A percentile compares a stretch with the other conserved stretches of the same genome.
phyloP scores from a whole-genome alignment of 2,888 invertebrate genomes.

The Laspeyria flexula region DNA sequence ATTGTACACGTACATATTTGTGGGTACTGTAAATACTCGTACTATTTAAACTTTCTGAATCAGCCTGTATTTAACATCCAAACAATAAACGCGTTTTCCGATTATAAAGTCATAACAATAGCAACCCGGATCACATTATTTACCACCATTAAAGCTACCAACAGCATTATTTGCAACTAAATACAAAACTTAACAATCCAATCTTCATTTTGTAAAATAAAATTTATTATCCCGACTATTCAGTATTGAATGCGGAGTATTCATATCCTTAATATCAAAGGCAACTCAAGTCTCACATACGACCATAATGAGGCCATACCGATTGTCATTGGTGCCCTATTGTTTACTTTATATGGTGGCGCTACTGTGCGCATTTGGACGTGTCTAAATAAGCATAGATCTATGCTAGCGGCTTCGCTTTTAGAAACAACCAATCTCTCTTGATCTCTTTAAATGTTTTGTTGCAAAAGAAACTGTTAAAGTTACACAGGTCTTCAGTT shows the following conservation, averaged over 20 bases:
- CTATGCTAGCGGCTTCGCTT: slow-evolving; percentile 79
- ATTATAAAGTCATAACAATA: slow-evolving; percentile 7
- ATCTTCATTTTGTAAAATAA: slow-evolving; percentile 43
- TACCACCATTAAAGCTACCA: slow-evolving; percentile 21
- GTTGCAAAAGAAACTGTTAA: slow-evolving; percentile 15
- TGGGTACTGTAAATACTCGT: too few species aligned
- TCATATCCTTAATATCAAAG: slow-evolving; percentile 52
- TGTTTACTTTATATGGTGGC: slow-evolving; percentile 83
- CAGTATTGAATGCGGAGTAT: slow-evolving; percentile 50
- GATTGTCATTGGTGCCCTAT: slow-evolving; percentile 81
- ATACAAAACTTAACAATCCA: slow-evolving; percentile 37
- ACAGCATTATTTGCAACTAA: slow-evolving; percentile 34
- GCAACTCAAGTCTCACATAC: slow-evolving; percentile 66
- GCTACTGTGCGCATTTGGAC: slow-evolving; percentile 77
- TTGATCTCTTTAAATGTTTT: slow-evolving; percentile 42
- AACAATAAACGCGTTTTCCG: not conserved
- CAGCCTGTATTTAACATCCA: too few species aligned
- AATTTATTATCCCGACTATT: slow-evolving; percentile 44
- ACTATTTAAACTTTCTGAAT: too few species aligned
- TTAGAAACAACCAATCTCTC: slow-evolving; percentile 57
- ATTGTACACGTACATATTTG: too few species aligned
- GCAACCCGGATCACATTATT: slow-evolving; percentile 15
- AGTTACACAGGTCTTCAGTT: slow-evolving; percentile 46
- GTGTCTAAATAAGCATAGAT: slow-evolving; percentile 83
- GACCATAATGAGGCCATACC: slow-evolving; percentile 73